Evolutionary conservation across 1,140 invertebrate genomes (phyloP).

Genomic region (Fopius arisanus): DNA sequence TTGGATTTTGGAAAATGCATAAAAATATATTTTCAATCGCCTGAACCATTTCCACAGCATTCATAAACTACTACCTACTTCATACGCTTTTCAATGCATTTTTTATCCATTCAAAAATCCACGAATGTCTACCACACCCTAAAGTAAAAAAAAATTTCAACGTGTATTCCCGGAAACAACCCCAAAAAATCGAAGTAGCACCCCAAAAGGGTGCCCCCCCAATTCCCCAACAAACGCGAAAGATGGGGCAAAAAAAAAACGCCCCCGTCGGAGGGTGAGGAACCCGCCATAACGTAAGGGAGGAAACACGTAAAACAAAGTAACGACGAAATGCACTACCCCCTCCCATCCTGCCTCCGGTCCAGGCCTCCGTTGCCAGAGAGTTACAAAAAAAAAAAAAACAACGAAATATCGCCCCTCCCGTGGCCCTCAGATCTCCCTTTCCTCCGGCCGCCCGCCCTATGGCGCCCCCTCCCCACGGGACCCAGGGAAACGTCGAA

Average conservation of each 20-base stretch:
- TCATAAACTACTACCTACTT: too few species aligned
- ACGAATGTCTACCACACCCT: too few species aligned
- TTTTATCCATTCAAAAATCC: too few species aligned
- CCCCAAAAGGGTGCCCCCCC: too few species aligned
- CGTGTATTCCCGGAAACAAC: too few species aligned
- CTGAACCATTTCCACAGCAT: too few species aligned
- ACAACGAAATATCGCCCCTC: not conserved
- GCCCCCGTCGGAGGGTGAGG: constrained; percentile 12
- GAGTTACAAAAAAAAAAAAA: constrained; percentile 3
- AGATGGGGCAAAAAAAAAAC: constrained; percentile 13
- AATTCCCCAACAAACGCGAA: too few species aligned
- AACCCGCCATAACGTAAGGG: constrained; percentile 24
- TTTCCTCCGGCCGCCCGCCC: constrained; percentile 15
- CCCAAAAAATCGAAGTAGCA: too few species aligned
- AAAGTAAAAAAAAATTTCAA: too few species aligned
- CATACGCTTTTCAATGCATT: too few species aligned
- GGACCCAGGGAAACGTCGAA: constrained; percentile 56
- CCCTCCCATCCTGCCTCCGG: constrained; percentile 34
- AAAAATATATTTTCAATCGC: too few species aligned
- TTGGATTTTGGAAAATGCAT: too few species aligned
- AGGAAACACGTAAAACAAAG: constrained; percentile 62
- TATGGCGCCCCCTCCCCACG: constrained; percentile 29
- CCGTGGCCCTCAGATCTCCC: not conserved
- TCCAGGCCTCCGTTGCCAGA: constrained; percentile 16
- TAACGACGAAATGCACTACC: constrained; percentile 63